These are phyloP conservation scores for Tyrophagus putrescentiae DNA, from an alignment of 1,140 invertebrate species.

Conservation along the genomic window DNA sequence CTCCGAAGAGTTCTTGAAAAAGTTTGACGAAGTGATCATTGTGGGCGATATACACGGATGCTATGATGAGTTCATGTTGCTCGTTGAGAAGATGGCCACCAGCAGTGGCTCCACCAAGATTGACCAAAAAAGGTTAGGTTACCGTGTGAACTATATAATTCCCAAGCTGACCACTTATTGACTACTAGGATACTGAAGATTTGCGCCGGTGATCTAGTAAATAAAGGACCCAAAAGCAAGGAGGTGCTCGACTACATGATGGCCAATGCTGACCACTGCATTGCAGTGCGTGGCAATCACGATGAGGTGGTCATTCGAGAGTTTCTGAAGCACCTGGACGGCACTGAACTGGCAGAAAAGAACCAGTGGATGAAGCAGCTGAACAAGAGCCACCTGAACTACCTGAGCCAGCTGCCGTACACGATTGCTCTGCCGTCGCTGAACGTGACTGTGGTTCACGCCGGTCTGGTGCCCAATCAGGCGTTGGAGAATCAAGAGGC, in stretches of 20 bases:
- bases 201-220: constrained; percentile 34
- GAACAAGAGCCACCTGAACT: constrained; percentile 29
- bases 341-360: constrained; percentile 24
- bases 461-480: constrained; percentile 33
- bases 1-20: constrained; percentile 13
- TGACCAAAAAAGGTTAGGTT: not conserved
- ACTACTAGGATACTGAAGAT: constrained; percentile 29
- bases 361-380: constrained; percentile 31
- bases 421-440: constrained; percentile 32
- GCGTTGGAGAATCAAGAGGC: constrained; percentile 28
- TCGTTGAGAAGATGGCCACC: constrained; percentile 27
- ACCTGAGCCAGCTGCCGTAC: constrained; percentile 32
- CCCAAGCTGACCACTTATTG: not conserved
- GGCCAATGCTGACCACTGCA: not conserved
- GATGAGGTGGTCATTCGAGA: constrained; percentile 27
- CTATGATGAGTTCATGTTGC: constrained; percentile 30
- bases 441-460: constrained; percentile 34
- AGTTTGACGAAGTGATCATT: constrained; percentile 30
- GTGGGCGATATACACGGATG: constrained; percentile 37
- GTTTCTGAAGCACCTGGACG: constrained; percentile 20
- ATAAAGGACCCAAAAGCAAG: constrained; percentile 33
- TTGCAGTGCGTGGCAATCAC: constrained; percentile 27
- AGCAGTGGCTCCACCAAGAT: not conserved
- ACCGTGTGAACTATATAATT: not conserved
- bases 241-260: constrained; percentile 28